Evolutionary conservation across 2,888 invertebrate species (phyloP).

Genomic region (Dascillus cervinus): DNA sequence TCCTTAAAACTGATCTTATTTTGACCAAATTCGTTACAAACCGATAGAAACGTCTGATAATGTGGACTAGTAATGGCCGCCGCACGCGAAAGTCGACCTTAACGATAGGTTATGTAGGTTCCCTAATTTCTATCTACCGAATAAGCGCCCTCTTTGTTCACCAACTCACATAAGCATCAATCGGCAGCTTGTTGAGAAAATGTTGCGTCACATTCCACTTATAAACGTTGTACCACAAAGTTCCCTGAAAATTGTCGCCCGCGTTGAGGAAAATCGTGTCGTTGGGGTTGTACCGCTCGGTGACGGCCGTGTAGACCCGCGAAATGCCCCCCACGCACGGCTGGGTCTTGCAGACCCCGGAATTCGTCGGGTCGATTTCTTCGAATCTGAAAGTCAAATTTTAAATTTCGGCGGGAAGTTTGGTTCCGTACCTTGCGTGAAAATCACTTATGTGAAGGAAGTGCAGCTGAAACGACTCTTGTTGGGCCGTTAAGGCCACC

Average conservation of each 20-base stretch:
- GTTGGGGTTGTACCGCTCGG: conserved; percentile 43
- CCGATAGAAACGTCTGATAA: too few species aligned
- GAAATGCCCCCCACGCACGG: conserved; percentile 65
- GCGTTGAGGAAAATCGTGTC: conserved; percentile 70
- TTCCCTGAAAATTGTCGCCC: conserved; percentile 80
- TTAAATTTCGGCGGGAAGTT: conserved; percentile 3
- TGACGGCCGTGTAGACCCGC: conserved; percentile 52
- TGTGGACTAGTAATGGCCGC: too few species aligned
- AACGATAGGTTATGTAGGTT: too few species aligned
- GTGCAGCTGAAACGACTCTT: conserved; percentile 43
- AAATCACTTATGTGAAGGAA: conserved; percentile 53
- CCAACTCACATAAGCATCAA: conserved; percentile 68
- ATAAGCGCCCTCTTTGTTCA: too few species aligned
- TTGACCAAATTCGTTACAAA: too few species aligned
- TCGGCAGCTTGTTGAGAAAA: conserved; percentile 67
- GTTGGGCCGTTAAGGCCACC: too few species aligned
- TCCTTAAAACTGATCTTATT: too few species aligned
- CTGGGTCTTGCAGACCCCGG: conserved; percentile 48
- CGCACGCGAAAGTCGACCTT: too few species aligned
- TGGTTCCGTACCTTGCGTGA: conserved; percentile 46
- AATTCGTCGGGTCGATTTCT: conserved; percentile 49
- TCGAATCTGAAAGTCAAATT: conserved; percentile 38
- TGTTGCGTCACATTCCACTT: conserved; percentile 66
- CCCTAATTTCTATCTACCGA: too few species aligned
- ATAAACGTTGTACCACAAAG: conserved; percentile 73